Conservation (phyloP, 2,113 vertebrate genomes). For the Sula dactylatra region DNA sequence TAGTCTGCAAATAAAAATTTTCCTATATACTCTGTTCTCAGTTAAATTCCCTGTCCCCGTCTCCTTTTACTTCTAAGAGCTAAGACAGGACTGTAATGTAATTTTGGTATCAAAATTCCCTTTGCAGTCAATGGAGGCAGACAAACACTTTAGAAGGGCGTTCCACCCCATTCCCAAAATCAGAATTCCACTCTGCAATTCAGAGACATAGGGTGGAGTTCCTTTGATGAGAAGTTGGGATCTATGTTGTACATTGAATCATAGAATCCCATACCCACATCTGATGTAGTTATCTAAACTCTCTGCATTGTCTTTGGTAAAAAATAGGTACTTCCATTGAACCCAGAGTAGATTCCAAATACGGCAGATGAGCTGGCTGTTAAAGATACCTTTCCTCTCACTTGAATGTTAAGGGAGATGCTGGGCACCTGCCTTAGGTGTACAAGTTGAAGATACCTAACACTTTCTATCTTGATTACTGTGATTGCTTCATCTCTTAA, state of each 20-base stretch:
- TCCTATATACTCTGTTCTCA: background rate
- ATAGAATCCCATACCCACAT: background rate
- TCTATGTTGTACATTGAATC: background rate
- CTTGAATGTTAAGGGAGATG: background rate
- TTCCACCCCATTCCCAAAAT: background rate
- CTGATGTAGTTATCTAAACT: background rate
- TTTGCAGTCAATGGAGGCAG: background rate
- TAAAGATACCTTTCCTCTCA: background rate
- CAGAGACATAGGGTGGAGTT: background rate
- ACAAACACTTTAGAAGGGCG: background rate
- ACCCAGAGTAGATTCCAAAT: background rate
- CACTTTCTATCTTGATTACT: background rate
- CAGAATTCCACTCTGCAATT: background rate
- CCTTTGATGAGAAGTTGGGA: background rate
- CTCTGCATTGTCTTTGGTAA: background rate
- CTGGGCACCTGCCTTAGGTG: background rate
- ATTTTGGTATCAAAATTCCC: background rate
- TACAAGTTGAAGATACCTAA: background rate
- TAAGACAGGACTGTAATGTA: background rate
- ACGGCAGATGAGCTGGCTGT: background rate
- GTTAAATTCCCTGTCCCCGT: accelerated
- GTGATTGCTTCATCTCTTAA: background rate
- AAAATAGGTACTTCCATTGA: background rate
- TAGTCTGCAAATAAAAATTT: background rate
- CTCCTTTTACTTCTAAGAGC: background rate